Conservation (phyloP, 2,113 vertebrate genomes). For the Axis porcinus region DNA sequence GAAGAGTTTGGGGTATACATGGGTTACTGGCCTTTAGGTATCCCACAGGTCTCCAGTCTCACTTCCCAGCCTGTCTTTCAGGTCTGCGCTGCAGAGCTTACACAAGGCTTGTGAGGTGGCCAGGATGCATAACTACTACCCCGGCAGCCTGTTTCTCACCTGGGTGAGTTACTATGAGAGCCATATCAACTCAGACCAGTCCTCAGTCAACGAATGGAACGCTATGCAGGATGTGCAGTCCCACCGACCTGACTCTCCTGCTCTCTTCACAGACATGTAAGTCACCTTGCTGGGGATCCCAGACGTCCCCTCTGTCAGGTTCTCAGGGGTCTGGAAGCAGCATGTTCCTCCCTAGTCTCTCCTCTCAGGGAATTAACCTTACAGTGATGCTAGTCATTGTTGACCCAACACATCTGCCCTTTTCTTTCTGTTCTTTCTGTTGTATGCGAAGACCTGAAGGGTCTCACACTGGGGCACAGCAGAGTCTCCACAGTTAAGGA, state of each 20-base stretch:
- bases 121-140: constrained; percentile 96
- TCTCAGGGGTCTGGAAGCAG: not conserved
- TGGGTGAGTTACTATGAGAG: constrained; percentile 99
- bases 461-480: not conserved
- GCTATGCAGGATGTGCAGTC: constrained; percentile 98
- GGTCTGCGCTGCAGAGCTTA: constrained; percentile 97
- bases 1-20: not conserved
- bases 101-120: constrained; percentile 98
- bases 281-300: constrained; percentile 68
- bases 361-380: not conserved
- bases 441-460: not conserved
- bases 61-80: constrained; percentile 66
- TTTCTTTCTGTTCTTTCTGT: not conserved
- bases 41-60: not conserved
- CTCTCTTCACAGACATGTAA: constrained; percentile 96
- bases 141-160: constrained; percentile 96
- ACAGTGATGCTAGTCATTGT: not conserved
- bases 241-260: constrained; percentile 93
- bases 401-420: not conserved
- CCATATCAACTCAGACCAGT: constrained; percentile 93
- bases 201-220: constrained; percentile 97
- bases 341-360: constrained; percentile 1
- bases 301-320: not conserved
- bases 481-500: not conserved
- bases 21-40: not conserved